Percentiles rank a stretch among this genome's conserved stretches.
phyloP scores from a whole-genome alignment of 2,113 vertebrate species.

The Upupa epops region DNA sequence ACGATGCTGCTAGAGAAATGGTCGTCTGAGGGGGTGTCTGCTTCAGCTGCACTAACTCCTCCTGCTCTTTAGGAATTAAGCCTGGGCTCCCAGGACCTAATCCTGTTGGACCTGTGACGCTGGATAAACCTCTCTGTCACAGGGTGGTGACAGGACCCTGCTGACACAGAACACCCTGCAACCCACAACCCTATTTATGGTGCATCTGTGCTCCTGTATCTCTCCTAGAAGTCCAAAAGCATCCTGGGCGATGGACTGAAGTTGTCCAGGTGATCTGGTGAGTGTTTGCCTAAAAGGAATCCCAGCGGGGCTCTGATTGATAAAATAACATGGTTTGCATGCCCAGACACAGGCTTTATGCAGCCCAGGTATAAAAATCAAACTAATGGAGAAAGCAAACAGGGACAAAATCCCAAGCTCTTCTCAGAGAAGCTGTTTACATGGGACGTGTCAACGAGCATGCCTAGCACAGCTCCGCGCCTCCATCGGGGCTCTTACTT shows the following conservation, averaged over 20 bases:
- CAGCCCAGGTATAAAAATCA: not conserved
- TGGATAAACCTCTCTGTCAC: not conserved
- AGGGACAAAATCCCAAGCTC: slow-evolving; percentile 2
- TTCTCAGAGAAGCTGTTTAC: slow-evolving; percentile 23
- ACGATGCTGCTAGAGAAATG: not conserved
- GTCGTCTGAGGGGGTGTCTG: not conserved
- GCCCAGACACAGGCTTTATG: not conserved
- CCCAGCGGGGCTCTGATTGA: not conserved
- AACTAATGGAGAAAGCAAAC: not conserved
- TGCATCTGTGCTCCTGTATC: not conserved
- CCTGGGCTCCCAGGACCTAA: not conserved
- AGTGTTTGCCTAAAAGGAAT: not conserved
- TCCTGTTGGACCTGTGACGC: not conserved
- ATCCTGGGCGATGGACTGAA: not conserved
- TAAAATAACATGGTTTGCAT: not conserved
- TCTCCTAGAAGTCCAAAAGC: not conserved
- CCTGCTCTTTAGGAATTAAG: not conserved
- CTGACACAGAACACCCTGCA: not conserved
- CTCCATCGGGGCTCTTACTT: slow-evolving; percentile 5
- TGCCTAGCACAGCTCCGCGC: too few species aligned
- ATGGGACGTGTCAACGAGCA: slow-evolving; percentile 25
- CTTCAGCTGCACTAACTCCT: not conserved
- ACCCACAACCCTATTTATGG: not conserved
- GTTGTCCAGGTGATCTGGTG: not conserved
- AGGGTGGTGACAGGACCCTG: not conserved